phyloP scores from a whole-genome alignment of 2,113 vertebrate genomes.

The Phocoena sinus region DNA sequence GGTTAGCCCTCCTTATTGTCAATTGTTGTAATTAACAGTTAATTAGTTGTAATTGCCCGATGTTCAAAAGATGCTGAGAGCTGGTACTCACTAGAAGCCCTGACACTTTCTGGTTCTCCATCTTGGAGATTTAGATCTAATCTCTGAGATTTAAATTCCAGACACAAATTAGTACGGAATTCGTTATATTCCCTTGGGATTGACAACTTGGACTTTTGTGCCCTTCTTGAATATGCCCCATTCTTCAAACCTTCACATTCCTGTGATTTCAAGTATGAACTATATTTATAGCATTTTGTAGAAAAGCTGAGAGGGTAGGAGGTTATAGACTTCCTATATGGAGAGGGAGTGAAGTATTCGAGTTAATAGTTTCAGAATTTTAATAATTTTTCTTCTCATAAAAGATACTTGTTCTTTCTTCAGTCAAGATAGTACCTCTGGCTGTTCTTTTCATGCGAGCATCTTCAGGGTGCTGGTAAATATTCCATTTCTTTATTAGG shows the following conservation, averaged over 20 bases:
- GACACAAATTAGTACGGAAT: background rate
- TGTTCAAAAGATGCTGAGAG: background rate
- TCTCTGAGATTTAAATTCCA: background rate
- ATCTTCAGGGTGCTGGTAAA: background rate
- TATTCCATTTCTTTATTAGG: background rate
- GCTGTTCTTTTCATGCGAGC: background rate
- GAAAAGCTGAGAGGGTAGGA: background rate
- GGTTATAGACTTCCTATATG: background rate
- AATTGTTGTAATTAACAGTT: background rate
- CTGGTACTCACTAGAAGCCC: background rate
- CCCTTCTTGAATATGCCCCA: background rate
- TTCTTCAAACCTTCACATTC: background rate
- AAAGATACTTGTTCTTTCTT: background rate
- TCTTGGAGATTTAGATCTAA: background rate
- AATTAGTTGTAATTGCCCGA: background rate
- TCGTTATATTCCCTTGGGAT: background rate
- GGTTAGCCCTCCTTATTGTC: background rate
- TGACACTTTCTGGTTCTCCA: background rate
- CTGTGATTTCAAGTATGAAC: background rate
- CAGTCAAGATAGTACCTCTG: background rate
- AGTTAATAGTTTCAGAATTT: background rate
- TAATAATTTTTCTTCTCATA: background rate
- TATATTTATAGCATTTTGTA: background rate
- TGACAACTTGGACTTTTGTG: background rate
- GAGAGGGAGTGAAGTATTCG: background rate